These are phyloP conservation scores for Limnephilus lunatus DNA, from an alignment of 2,888 invertebrate species.

Conservation along the genomic window DNA sequence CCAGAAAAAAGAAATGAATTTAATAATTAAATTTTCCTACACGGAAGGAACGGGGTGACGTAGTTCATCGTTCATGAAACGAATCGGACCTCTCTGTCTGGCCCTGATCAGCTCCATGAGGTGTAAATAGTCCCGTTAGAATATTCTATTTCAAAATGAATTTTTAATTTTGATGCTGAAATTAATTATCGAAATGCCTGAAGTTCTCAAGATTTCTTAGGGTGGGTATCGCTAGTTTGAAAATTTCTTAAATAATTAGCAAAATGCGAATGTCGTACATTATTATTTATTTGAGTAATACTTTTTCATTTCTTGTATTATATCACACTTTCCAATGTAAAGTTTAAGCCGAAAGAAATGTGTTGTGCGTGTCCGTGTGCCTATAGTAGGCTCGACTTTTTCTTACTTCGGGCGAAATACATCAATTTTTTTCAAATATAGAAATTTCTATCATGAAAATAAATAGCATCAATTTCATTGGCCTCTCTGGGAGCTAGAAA, in stretches of 20 bases:
- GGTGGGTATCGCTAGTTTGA: slow-evolving; percentile 46
- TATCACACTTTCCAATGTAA: neutral
- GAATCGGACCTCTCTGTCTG: slow-evolving; percentile 32
- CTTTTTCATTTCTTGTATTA: neutral
- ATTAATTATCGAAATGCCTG: slow-evolving; percentile 65
- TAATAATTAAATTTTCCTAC: slow-evolving; percentile 66
- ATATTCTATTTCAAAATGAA: slow-evolving; percentile 57
- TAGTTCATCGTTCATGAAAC: slow-evolving; percentile 47
- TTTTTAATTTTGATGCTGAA: slow-evolving; percentile 64
- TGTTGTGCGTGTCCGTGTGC: neutral
- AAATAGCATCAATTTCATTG: neutral
- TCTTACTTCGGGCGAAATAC: neutral
- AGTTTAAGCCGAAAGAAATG: neutral
- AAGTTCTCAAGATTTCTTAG: slow-evolving; percentile 58
- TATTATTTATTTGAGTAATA: neutral
- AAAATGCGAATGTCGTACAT: no score
- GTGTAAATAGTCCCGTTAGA: slow-evolving; percentile 32
- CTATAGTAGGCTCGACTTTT: neutral
- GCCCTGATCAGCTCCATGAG: slow-evolving; percentile 32
- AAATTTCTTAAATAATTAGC: neutral
- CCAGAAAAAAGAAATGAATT: slow-evolving; percentile 64
- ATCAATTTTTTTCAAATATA: neutral
- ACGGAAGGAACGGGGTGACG: slow-evolving; percentile 61
- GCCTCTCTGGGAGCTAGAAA: no score
- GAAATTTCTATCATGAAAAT: neutral